Evolutionary conservation across 2,797 vertebrate species (phyloP), one percentile per base, ranked within the genome.

Genomic region (Agapornis canus): DNA sequence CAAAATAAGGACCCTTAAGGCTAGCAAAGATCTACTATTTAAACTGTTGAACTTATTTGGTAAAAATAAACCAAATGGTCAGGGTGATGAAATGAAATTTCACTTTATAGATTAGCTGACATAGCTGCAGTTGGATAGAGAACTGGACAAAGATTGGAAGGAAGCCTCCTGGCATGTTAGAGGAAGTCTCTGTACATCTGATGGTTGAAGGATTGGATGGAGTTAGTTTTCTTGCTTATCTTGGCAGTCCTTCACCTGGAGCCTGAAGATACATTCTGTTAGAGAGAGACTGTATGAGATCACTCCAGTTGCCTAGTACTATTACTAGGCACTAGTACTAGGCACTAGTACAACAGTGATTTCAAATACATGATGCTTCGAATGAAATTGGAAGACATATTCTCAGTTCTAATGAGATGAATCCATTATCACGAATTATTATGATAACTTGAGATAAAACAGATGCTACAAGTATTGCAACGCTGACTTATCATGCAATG

Each of bases 401-500:
- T 80, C 35, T 90, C 40, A 73, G 47, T 56, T 32, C 23, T 37
- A 40, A 16, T 39, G 37, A 68, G 77, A 22, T 48, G 23, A 87
- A 73, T 39, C 25, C 18, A 27, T 82, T 93, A 89, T 92, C 91
- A 95, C 51, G 89, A 94, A 76, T 35, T 39, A 80, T 95, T 93
- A 89, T 27, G 37, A 56, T 15, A 80, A 6, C 32, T 86, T 56
- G 56, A 71, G 56, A 43, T 89, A 59, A 84, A 93, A 61, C 29
- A 80, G 32, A 45, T 64, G 17, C 8, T 73, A 14, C 32, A 42
- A 31, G 68, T 68, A 17, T 31, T 81, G 17, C 15, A 69, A 57
- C 12, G 10, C 37, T 60, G 81, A 43, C 26, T 82, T 94, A 39
- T 52, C 87, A 95, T 5, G 9, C 82, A 68, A 91, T 47, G 57